phyloP scores from a whole-genome alignment of 2,797 vertebrate species.

The Vipera ursinii region DNA sequence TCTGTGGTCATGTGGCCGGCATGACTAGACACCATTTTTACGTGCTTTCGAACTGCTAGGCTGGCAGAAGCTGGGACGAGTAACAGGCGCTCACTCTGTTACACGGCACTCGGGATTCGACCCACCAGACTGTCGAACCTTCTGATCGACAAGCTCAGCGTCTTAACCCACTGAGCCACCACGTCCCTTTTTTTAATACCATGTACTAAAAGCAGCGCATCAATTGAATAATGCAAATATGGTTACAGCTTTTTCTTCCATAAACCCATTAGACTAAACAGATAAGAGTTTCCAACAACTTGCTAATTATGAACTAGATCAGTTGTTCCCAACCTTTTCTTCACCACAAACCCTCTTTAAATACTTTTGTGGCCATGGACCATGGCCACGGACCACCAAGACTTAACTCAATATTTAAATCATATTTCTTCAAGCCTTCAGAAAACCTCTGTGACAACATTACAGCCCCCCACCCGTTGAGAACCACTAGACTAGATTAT shows the following conservation, averaged over 20 bases:
- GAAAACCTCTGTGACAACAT: neutral
- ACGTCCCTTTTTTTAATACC: neutral
- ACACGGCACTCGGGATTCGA: too few species aligned
- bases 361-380: neutral
- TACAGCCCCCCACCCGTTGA: neutral
- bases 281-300: neutral
- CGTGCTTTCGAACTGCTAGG: too few species aligned
- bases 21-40: too few species aligned
- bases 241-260: neutral
- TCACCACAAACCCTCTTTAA: neutral
- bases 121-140: too few species aligned
- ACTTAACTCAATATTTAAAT: neutral
- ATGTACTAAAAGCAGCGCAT: neutral
- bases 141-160: too few species aligned
- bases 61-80: too few species aligned
- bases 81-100: too few species aligned
- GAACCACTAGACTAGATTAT: neutral
- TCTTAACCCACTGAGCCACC: too few species aligned
- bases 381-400: neutral
- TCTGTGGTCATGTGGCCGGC: too few species aligned
- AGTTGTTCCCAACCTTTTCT: neutral
- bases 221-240: neutral
- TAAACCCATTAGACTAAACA: neutral
- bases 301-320: neutral
- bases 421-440: neutral